Evolutionary conservation across 2,888 invertebrate genomes (phyloP).

Genomic region (Brenthis hecate): DNA sequence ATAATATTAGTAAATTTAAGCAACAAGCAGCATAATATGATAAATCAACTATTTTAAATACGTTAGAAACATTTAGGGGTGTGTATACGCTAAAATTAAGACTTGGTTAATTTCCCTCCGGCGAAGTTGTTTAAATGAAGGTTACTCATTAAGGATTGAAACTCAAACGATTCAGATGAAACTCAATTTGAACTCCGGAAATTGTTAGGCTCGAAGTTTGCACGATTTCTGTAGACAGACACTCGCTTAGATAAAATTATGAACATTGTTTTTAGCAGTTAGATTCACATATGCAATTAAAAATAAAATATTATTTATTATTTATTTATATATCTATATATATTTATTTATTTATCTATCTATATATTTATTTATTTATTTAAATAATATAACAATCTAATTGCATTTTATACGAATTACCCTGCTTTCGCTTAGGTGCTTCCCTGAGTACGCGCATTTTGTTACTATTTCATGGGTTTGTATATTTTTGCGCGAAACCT

Average conservation of each 20-base stretch:
- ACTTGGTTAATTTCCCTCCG: constrained; percentile 48
- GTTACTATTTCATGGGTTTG: too few relatives aligned
- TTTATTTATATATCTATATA: too few relatives aligned
- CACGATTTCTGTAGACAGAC: constrained; percentile 37
- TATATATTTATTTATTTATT: too few relatives aligned
- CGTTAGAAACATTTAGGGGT: constrained; percentile 4
- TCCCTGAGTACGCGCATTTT: too few relatives aligned
- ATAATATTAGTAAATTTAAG: too few relatives aligned
- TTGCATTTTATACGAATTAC: too few relatives aligned
- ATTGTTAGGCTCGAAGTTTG: constrained; percentile 42
- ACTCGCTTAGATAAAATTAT: constrained; percentile 22
- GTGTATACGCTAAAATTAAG: constrained; percentile 42
- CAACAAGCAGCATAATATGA: too few relatives aligned
- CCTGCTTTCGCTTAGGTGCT: too few relatives aligned
- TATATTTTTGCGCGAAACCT: too few relatives aligned
- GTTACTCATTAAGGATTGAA: constrained; percentile 55
- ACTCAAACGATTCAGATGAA: constrained; percentile 50
- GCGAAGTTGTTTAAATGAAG: constrained; percentile 51
- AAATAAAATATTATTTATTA: not conserved
- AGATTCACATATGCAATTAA: not conserved
- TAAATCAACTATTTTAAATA: constrained; percentile 7
- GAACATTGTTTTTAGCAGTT: constrained; percentile 24
- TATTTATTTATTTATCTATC: too few relatives aligned
- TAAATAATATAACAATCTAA: too few relatives aligned
- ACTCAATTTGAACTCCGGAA: constrained; percentile 50